Base-by-base conservation (phyloP, 2,113 vertebrate genomes). In the Ovibos moschatus region DNA sequence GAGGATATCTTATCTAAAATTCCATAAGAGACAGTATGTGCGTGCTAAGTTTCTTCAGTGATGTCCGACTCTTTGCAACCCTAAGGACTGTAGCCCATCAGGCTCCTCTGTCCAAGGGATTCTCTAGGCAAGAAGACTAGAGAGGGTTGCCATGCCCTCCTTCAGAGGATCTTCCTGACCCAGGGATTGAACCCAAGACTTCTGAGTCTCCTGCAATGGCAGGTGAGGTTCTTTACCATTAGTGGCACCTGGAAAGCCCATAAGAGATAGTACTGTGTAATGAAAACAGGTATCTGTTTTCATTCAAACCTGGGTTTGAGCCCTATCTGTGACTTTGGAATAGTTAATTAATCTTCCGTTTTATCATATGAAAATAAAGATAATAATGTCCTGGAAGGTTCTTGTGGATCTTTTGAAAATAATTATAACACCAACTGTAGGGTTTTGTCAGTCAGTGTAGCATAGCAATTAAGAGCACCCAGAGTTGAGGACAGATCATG, bases 1-100 rank as follows among this genome's bases (percentile, higher is more conserved):
- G 28, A 94, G 23, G 28, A 67, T 76, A 95, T 23, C 28, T 64
- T 95, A 57, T 84, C 14, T 82, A 96, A 97, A 90, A 64, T 86
- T 74, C n/a, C 84, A 3, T 47, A 47, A 53, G 17, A 50, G 7
- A 27, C 8, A 51, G 40, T 7, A 27, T 76, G 40, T 76, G 12
- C 23, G 0, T 76, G 21, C 71, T 76, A 76, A 76, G 71, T 76
- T 7, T 27, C 71, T 76, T 76, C 71, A 43, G 40, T 76, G 11
- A 76, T 27, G 23, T 76, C 71, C 2, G 1, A 27, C 40, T 43
- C 23, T 43, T 23, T 76, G 71, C 40, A 76, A 27, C 6, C 23
- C 21, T 27, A 43, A 40, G n/a, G n/a, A 74, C 67, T 76, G 71
- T 13, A 43, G 40, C 23, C 71, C 23, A 43, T 43, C 40, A 43